phyloP scores from a whole-genome alignment of 2,888 invertebrate genomes.

The Apoderus coryli region DNA sequence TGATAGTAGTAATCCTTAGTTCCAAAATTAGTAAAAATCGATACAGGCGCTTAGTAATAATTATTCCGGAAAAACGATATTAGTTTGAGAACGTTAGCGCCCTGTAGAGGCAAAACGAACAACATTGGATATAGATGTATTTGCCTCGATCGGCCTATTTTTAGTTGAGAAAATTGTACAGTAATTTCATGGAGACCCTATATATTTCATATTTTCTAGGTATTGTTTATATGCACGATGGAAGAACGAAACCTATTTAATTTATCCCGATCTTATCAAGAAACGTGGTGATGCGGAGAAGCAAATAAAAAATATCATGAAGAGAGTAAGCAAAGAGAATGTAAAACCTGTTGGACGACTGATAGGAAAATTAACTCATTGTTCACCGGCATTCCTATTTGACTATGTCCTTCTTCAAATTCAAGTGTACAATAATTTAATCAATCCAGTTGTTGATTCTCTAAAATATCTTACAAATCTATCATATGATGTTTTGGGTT shows the following conservation, averaged over 20 bases:
- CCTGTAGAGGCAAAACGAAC: no score
- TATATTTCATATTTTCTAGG: constrained; percentile 32
- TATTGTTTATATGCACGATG: constrained; percentile 85
- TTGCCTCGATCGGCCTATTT: no score
- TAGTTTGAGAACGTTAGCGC: no score
- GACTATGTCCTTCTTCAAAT: constrained; percentile 58
- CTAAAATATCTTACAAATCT: constrained; percentile 89
- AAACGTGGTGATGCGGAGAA: constrained; percentile 79
- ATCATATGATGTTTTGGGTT: constrained; percentile 92
- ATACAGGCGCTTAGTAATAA: no score
- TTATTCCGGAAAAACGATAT: no score
- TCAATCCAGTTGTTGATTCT: constrained; percentile 87
- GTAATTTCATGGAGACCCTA: no score
- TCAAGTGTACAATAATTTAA: constrained; percentile 33
- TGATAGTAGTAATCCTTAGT: no score
- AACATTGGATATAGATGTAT: no score
- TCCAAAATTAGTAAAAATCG: no score
- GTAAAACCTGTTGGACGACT: constrained; percentile 92
- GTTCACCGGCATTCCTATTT: constrained; percentile 88
- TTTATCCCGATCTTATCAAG: constrained; percentile 71
- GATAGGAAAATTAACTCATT: constrained; percentile 93
- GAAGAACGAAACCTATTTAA: constrained; percentile 80
- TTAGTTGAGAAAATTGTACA: no score
- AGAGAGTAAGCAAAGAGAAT: constrained; percentile 94
- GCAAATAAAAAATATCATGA: constrained; percentile 91